phyloP scores from a whole-genome alignment of 2,113 vertebrate species.

The Oreotragus oreotragus region DNA sequence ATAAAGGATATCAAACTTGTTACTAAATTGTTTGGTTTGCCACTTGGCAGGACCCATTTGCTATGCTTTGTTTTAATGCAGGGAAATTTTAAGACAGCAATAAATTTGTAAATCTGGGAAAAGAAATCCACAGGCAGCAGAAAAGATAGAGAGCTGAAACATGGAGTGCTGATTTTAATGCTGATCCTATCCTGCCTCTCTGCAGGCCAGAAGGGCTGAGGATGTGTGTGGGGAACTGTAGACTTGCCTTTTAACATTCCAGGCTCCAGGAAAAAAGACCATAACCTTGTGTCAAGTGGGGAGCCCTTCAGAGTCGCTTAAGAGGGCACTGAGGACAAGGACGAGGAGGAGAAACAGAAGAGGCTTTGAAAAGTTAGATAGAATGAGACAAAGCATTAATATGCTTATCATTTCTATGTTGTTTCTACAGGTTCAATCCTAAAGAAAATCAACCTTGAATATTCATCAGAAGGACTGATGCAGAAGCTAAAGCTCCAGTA shows the following conservation, averaged over 20 bases:
- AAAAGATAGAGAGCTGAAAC: not conserved
- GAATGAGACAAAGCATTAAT: not conserved
- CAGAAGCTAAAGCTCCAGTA: not conserved
- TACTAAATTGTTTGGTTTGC: not conserved
- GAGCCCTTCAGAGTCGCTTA: not conserved
- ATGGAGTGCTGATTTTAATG: not conserved
- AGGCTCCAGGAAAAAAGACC: not conserved
- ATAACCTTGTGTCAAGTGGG: not conserved
- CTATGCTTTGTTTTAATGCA: not conserved
- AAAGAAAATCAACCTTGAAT: not conserved
- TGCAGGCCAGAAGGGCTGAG: not conserved
- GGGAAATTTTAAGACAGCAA: not conserved
- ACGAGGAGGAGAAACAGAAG: not conserved
- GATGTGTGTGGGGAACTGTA: accelerated
- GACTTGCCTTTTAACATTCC: not conserved
- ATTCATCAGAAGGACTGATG: not conserved
- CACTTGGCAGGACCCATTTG: not conserved
- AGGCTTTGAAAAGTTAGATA: not conserved
- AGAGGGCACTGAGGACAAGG: not conserved
- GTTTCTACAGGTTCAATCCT: not conserved
- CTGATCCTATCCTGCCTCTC: not conserved
- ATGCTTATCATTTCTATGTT: not conserved
- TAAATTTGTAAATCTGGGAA: not conserved
- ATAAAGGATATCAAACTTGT: not conserved
- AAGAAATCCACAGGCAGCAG: accelerated